Base-by-base conservation (phyloP, 1,140 invertebrate genomes). In the Caligus rogercresseyi region DNA sequence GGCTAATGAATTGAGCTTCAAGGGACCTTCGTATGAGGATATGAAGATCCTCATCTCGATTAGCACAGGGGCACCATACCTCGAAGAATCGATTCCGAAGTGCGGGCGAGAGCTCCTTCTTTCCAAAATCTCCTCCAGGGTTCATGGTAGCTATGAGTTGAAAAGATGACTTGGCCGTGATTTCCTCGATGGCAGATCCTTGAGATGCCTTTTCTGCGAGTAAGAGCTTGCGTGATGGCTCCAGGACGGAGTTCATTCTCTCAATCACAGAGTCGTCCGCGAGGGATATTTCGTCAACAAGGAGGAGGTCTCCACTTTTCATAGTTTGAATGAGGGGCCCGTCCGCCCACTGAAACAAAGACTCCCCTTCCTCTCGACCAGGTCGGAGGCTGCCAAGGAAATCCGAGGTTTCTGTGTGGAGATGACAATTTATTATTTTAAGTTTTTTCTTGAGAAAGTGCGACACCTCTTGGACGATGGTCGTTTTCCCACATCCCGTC, bases 141-240 rank as follows among this genome's bases (percentile, higher is more conserved):
- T 99, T 99, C 96, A 99, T 99, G 0, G 96, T 99, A 4, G 90
- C 90, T 61, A 98, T 80, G 68, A 98, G 88, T 65, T 88, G 81
- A 72, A 99, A 99, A 13, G 81, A 78, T 14, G 80, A 68, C 65
- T 81, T 69, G 0, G 95, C 94, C 25, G 77, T 75, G 26, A 90
- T 79, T 1, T 84, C 72, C 57, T 77, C 70, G 25, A 77, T 70
- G 61, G 65, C 67, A 51, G 66, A 67, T 16, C 74, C 70, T 11
- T 73, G 66, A 2, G 23, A 26, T 14, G 84, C 84, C 72, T 91
- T 91, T 75, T 98, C 94, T 15, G 92, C 84, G 24, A 99, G 73
- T 3, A 98, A 73, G 4, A 99, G 74, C 55, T 82, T 89, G 54
- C 91, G 78, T 73, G 97, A 92, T 0, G 90, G 85, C 77, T 99